Conservation (phyloP, 2,888 invertebrate species). For the Theodoxus fluviatilis region DNA sequence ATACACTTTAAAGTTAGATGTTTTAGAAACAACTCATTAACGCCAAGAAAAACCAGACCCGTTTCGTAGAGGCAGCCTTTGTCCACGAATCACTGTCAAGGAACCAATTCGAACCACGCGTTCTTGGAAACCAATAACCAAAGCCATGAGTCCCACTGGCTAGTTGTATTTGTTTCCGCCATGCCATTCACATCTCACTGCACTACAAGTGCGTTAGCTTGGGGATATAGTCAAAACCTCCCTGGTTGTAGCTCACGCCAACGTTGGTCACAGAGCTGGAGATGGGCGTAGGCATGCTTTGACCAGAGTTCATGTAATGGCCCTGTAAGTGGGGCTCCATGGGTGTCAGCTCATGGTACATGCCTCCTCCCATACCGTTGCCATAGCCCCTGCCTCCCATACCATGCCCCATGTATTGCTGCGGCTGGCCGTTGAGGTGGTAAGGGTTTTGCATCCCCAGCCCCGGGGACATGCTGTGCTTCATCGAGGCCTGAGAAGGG, state of each 20-base stretch:
- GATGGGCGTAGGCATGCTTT: conserved; percentile 44
- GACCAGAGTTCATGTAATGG: conserved; percentile 42
- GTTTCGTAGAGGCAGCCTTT: no score
- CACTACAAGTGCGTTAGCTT: conserved; percentile 56
- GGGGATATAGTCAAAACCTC: conserved; percentile 55
- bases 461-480: conserved; percentile 27
- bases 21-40: no score
- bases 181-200: no score
- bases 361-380: conserved; percentile 34
- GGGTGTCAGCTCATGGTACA: conserved; percentile 47
- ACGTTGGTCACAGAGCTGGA: conserved; percentile 46
- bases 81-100: no score
- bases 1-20: no score
- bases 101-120: no score
- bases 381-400: no score
- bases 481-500: background rate
- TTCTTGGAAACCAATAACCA: no score
- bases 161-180: no score
- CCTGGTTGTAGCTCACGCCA: conserved; percentile 48
- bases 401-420: no score
- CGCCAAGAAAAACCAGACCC: no score
- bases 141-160: no score
- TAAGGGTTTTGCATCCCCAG: conserved; percentile 22
- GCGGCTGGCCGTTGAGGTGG: conserved; percentile 36
- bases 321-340: conserved; percentile 40